Percentiles rank a stretch among this genome's conserved stretches.
These are phyloP conservation scores for Ia io DNA, from an alignment of 2,113 vertebrate species.

Conservation along the genomic window DNA sequence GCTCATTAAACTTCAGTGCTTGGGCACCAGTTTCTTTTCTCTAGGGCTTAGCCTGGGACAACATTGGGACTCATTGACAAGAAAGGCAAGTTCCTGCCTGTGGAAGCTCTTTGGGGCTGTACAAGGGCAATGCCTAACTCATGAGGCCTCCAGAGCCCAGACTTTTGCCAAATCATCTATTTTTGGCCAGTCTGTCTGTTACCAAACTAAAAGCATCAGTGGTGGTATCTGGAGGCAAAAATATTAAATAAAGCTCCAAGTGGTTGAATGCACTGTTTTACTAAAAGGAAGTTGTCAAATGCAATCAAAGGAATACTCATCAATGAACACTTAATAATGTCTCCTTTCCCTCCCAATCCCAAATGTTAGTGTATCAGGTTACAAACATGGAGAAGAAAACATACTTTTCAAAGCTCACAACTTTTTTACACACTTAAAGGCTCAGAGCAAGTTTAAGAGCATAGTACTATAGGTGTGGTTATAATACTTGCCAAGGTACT, in stretches of 20 bases:
- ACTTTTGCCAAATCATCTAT: neutral
- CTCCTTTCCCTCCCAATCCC: neutral
- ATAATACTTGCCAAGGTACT: neutral
- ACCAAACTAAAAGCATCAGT: neutral
- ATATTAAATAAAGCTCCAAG: slow-evolving; percentile 18
- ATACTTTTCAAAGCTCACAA: neutral
- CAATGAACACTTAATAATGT: neutral
- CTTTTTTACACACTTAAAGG: neutral
- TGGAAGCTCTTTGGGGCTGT: slow-evolving; percentile 36
- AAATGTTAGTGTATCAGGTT: neutral
- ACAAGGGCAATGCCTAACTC: slow-evolving; percentile 5
- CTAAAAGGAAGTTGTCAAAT: neutral
- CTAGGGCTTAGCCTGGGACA: slow-evolving; percentile 32
- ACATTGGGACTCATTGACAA: neutral
- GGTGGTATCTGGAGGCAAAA: neutral
- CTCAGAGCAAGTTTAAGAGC: neutral
- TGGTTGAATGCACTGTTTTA: neutral
- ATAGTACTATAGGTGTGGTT: neutral
- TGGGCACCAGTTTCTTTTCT: neutral
- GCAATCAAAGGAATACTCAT: neutral
- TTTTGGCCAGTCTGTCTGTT: neutral
- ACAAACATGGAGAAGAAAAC: neutral
- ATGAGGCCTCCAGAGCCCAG: neutral
- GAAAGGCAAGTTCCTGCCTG: neutral
- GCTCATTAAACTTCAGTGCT: slow-evolving; percentile 29